phyloP scores from a whole-genome alignment of 1,140 invertebrate species.

The Hyphantria cunea region DNA sequence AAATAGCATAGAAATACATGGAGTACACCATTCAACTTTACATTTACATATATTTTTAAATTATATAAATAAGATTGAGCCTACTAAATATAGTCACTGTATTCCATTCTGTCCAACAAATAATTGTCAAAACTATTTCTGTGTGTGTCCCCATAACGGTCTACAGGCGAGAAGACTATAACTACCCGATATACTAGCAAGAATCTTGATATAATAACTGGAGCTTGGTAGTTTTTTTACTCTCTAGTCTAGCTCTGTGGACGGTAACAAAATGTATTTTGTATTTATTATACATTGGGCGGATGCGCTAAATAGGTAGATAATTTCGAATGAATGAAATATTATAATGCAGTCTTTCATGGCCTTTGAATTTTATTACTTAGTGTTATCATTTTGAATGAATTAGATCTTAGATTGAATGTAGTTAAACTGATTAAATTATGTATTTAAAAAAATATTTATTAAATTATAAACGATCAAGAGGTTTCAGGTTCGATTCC shows the following conservation, averaged over 20 bases:
- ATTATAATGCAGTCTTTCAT: background rate
- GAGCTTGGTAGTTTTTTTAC: constrained; percentile 17
- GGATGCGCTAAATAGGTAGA: background rate
- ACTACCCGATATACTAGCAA: constrained; percentile 24
- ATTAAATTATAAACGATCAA: no score
- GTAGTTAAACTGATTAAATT: no score
- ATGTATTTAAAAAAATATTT: no score
- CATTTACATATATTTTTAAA: no score
- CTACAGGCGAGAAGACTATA: constrained; percentile 37
- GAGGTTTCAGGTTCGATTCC: no score
- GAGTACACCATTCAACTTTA: no score
- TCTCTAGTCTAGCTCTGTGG: background rate
- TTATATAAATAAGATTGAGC: no score
- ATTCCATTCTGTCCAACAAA: background rate
- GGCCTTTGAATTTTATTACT: no score
- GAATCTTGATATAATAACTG: constrained; percentile 55
- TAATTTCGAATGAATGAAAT: background rate
- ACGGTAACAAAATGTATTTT: background rate
- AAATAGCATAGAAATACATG: no score
- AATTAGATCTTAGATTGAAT: no score
- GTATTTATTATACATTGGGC: no score
- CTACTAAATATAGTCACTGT: background rate
- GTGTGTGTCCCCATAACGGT: constrained; percentile 42
- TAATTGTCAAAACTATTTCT: background rate
- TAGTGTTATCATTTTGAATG: no score